These are phyloP conservation scores for Drosophila barbarae DNA, from an alignment of 2,888 invertebrate species.

Conservation along the genomic window DNA sequence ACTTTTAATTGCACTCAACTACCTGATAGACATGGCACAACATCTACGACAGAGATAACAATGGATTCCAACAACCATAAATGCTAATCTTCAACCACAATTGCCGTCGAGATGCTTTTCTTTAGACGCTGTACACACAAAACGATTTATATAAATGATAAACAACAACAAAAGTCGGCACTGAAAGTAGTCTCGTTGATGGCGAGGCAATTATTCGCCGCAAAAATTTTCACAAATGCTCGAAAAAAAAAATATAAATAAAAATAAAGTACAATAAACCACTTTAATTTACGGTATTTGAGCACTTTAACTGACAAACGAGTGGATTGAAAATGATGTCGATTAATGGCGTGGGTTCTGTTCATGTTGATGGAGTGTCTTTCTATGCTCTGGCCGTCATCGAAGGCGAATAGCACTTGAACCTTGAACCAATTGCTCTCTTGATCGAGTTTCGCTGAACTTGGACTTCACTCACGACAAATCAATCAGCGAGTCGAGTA, in stretches of 20 bases:
- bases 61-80: constrained; percentile 20
- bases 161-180: constrained; percentile 23
- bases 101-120: constrained; percentile 34
- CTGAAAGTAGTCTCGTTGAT: constrained; percentile 26
- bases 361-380: constrained; percentile 7
- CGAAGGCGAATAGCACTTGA: constrained; percentile 5
- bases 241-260: constrained; percentile 14
- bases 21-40: constrained; percentile 17
- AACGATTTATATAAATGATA: constrained; percentile 40
- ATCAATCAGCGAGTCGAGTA: constrained; percentile 28
- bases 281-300: constrained; percentile 20
- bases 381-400: constrained; percentile 9
- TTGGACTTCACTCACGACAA: constrained; percentile 19
- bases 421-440: constrained; percentile 18
- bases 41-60: constrained; percentile 1
- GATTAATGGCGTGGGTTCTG: constrained; percentile 16
- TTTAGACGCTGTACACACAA: constrained; percentile 34
- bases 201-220: constrained; percentile 30
- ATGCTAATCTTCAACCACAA: constrained; percentile 32
- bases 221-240: constrained; percentile 24
- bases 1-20: constrained; percentile 26
- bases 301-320: constrained; percentile 30
- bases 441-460: constrained; percentile 15
- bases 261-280: constrained; percentile 21
- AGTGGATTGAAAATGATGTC: constrained; percentile 14